phyloP scores from a whole-genome alignment of 1,140 invertebrate genomes.

The Brachionus asplanchnoidis region DNA sequence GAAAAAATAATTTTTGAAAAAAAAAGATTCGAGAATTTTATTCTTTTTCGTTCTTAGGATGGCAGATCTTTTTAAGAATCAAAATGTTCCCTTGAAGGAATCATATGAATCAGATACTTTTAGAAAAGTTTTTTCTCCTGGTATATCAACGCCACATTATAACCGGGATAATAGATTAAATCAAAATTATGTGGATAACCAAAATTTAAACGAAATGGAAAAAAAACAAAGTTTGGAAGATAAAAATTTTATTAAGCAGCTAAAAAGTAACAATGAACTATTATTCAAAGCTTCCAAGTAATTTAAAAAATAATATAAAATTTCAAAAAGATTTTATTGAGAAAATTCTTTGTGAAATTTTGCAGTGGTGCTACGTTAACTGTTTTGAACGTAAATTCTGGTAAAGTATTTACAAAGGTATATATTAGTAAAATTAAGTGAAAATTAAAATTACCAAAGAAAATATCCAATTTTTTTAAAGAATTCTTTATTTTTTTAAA shows the following conservation, averaged over 20 bases:
- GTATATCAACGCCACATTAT: not conserved
- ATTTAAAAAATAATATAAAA: not conserved
- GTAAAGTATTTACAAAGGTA: no score
- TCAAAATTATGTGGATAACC: not conserved
- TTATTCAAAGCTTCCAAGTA: constrained; percentile 34
- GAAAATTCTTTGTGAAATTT: not conserved
- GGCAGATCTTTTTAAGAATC: constrained; percentile 32
- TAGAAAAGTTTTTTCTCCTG: not conserved
- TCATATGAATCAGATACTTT: not conserved
- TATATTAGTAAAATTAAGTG: no score
- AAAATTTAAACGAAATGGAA: not conserved
- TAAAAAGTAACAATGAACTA: constrained; percentile 37
- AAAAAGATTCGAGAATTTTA: not conserved
- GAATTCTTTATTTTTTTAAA: no score
- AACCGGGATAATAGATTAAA: not conserved
- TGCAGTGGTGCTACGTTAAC: no score
- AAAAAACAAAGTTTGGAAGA: not conserved
- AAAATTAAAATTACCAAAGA: no score
- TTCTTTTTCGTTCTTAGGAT: not conserved
- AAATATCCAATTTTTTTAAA: no score
- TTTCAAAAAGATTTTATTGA: not conserved
- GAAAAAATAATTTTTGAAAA: not conserved
- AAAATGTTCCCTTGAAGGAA: not conserved
- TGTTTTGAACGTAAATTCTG: no score
- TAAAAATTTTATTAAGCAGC: constrained; percentile 18